Base-by-base conservation (phyloP, 1,140 invertebrate species). In the Telenomus remus region DNA sequence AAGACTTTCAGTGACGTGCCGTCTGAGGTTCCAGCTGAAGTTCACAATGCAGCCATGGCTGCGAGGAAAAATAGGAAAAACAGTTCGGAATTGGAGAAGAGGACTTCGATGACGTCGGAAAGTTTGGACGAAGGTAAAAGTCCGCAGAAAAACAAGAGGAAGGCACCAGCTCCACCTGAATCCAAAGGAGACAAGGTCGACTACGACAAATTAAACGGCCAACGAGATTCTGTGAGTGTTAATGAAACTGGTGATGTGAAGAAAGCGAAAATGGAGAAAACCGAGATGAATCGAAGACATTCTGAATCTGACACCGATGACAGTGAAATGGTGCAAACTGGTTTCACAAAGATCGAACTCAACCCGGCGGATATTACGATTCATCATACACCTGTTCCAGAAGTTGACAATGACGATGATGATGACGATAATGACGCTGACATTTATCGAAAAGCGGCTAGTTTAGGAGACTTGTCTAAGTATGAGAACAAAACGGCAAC, bases 381-480 rank as follows among this genome's bases (percentile, higher is more conserved):
- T 35, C 93, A 94, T 79, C 92, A 93, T 76, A 91, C 91, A 4
- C 90, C 91, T 1, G 82, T 90, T 15, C 90, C 90, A 16, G 87
- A 86, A 12, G 85, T 87, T 16, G 89, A 91, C n/a, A 88, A 89
- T 56, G 46, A 71, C 0, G 83, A 89, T 1, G 91, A 91, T 57
- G 91, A 93, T 27, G 19, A 89, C 54, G 46, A 71, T 0, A 83
- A 89, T 1, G 91, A 27, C 2, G 19, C 91, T 56, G 91, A 93
- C 64, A 91, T 91, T 71, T 92, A 92, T 76, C 88, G 94, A 19
- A 95, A 94, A 88, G 94, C 94, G 1, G 92, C 93, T 0, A 95
- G 94, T 56, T 87, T 95, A 1, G 94, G 94, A 3, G 95, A 95
- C 84, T 84, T 95, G 33, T 94, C 94, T 0, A 92, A 92, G 82